Evolutionary conservation across 2,797 vertebrate species (phyloP).

Genomic region (Hippopotamyrus pictus): DNA sequence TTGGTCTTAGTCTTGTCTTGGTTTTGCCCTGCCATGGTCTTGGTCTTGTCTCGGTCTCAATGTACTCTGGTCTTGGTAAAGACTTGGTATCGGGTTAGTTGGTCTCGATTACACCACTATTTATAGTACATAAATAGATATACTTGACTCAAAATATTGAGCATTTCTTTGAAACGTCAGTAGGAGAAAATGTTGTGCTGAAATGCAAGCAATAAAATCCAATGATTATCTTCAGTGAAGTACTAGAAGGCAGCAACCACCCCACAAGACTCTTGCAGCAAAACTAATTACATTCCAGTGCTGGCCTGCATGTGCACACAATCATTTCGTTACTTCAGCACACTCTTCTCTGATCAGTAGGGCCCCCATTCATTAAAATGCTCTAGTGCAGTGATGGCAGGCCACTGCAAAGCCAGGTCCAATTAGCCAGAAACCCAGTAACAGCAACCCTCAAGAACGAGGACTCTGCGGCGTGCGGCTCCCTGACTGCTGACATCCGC

Average conservation of each 20-base stretch:
- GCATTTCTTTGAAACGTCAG: background rate
- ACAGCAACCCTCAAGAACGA: background rate
- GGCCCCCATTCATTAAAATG: background rate
- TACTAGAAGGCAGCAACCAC: background rate
- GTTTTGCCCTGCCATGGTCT: background rate
- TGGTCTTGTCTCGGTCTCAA: background rate
- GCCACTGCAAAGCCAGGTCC: background rate
- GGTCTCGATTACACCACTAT: background rate
- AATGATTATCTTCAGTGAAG: background rate
- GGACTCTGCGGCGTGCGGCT: background rate
- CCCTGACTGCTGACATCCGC: background rate
- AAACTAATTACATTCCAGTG: background rate
- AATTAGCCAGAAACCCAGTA: background rate
- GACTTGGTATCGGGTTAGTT: background rate
- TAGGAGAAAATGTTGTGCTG: background rate
- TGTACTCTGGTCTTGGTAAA: background rate
- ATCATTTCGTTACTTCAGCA: background rate
- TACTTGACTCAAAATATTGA: background rate
- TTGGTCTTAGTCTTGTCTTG: background rate
- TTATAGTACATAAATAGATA: background rate
- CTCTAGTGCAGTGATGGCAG: background rate
- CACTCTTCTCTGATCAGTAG: background rate
- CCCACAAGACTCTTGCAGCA: background rate
- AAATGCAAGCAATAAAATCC: slow-evolving; percentile 6
- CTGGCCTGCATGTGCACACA: background rate